Conservation (phyloP, 2,888 invertebrate species). For the Hydroisotoma schaefferi region DNA sequence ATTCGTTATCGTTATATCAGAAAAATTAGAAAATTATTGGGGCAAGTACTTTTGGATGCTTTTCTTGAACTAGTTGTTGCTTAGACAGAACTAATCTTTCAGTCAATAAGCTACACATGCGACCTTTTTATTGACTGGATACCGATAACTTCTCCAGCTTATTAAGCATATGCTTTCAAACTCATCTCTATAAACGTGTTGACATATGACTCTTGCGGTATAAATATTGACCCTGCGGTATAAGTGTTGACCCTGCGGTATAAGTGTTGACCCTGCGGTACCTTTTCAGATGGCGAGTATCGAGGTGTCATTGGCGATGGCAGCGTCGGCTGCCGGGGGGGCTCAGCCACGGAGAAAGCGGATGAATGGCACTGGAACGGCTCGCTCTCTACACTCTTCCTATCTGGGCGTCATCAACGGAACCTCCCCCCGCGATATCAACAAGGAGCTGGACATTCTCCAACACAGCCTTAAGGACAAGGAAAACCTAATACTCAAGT, state of each 20-base stretch:
- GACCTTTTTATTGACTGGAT: too few species aligned
- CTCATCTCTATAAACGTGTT: too few species aligned
- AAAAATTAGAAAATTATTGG: neutral
- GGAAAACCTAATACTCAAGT: constrained; percentile 77
- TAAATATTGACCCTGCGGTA: too few species aligned
- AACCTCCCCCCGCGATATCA: constrained; percentile 22
- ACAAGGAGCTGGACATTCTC: constrained; percentile 66
- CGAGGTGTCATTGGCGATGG: constrained; percentile 69
- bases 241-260: too few species aligned
- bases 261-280: too few species aligned
- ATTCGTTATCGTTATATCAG: neutral
- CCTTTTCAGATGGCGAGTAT: constrained; percentile 80
- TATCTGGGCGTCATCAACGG: constrained; percentile 50
- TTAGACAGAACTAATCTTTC: too few species aligned
- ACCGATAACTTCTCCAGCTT: too few species aligned
- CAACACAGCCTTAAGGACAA: constrained; percentile 71
- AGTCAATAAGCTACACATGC: too few species aligned
- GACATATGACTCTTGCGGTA: too few species aligned
- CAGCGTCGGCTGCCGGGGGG: constrained; percentile 20
- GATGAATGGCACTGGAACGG: constrained; percentile 53
- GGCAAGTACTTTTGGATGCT: too few species aligned
- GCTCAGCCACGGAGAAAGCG: constrained; percentile 57
- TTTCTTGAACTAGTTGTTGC: too few species aligned
- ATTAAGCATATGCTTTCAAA: too few species aligned
- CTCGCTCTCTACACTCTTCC: constrained; percentile 45